A percentile compares a stretch with the other conserved stretches of the same genome.
Conservation (phyloP, 2,888 invertebrate species). For the Apoda limacodes region DNA sequence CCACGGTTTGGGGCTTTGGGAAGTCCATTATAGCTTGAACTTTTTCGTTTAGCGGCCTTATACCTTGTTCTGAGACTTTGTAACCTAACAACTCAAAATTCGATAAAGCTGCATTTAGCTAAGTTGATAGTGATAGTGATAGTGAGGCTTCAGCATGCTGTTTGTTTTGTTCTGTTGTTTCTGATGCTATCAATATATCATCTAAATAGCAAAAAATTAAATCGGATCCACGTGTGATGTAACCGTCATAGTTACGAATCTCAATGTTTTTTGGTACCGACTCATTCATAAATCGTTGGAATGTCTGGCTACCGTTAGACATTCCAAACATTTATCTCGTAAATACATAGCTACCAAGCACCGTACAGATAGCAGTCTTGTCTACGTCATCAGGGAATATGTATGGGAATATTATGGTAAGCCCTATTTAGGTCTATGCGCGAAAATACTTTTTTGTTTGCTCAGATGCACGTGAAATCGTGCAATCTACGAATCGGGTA, state of each 20-base stretch:
- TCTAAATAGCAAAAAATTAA: conserved; percentile 25
- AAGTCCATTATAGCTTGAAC: no score
- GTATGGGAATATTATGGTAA: conserved; percentile 3
- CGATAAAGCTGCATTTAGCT: conserved; percentile 9
- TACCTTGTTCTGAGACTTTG: not conserved
- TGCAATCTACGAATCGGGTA: conserved; percentile 23
- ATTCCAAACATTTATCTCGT: conserved; percentile 30
- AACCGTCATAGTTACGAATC: no score
- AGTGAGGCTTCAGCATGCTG: conserved; percentile 15
- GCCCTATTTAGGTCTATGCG: conserved; percentile 6
- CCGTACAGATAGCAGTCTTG: conserved; percentile 5
- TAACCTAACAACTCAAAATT: conserved; percentile 8
- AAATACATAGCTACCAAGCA: conserved; percentile 28
- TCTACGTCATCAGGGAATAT: conserved; percentile 3
- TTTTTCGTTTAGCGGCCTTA: no score
- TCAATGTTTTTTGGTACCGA: no score
- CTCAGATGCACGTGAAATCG: conserved; percentile 7
- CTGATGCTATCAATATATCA: conserved; percentile 25
- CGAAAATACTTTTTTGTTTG: conserved; percentile 8
- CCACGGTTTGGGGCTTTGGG: conserved; percentile 15
- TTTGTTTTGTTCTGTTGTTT: conserved; percentile 11
- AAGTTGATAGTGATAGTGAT: conserved; percentile 13
- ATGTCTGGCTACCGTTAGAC: conserved; percentile 19
- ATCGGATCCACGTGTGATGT: conserved; percentile 19
- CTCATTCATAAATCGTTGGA: conserved; percentile 22